phyloP scores from a whole-genome alignment of 2,888 invertebrate species.

The Falcaria lacertinaria region DNA sequence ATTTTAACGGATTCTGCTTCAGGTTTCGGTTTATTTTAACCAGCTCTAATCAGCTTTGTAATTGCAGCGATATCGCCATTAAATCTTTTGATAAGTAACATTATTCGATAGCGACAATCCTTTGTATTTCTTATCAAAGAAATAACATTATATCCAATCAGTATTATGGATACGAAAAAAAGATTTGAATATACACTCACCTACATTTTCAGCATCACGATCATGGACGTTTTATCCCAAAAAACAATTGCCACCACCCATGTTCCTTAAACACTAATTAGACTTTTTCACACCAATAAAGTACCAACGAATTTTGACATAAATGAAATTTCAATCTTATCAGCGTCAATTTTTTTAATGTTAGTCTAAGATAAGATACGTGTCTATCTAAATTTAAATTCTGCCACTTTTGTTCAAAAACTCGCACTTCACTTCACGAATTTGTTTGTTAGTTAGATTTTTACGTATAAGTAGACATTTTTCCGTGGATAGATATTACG shows the following conservation, averaged over 20 bases:
- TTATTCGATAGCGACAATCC: background rate
- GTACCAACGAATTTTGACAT: slow-evolving; percentile 8
- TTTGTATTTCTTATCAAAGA: background rate
- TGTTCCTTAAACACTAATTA: background rate
- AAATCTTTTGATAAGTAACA: background rate
- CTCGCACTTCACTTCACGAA: slow-evolving; percentile 2
- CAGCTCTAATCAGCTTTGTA: background rate
- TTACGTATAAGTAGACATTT: slow-evolving; percentile 3
- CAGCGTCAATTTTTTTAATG: slow-evolving; percentile 17
- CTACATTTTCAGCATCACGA: background rate
- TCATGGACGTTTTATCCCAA: background rate
- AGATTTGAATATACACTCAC: background rate
- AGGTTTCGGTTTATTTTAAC: background rate
- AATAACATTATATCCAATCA: background rate
- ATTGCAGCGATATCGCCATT: background rate
- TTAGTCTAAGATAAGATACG: slow-evolving; percentile 15
- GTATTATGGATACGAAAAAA: background rate
- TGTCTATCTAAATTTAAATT: background rate
- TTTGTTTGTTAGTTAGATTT: background rate
- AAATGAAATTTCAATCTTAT: slow-evolving; percentile 13
- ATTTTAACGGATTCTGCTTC: too few relatives aligned
- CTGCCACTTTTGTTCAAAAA: slow-evolving; percentile 2
- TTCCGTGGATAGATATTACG: background rate
- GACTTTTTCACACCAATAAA: background rate
- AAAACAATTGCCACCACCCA: background rate